Base-by-base conservation (phyloP, 92 coral and sea anemone genomes). In the Actinostola sp. region DNA sequence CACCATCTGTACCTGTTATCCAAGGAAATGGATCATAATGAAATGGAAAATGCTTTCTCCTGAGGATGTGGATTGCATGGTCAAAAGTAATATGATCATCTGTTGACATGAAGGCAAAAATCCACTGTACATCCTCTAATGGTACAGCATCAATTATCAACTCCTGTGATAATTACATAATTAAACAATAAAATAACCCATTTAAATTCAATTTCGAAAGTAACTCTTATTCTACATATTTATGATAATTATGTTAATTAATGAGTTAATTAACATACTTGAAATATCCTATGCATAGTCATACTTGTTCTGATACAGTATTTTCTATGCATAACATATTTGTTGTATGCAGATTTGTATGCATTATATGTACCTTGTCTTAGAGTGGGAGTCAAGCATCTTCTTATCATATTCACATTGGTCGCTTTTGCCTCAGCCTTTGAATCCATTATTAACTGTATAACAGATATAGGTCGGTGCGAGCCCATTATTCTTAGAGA, bases 41-140 rank as follows among this genome's bases (percentile, higher is more conserved):
- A 27, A 64, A 70, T 15, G 80, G 89, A 63, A 71, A 78, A 33
- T 76, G 71, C 36, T 44, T 81, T 75, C 86, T 64, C 46, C 81
- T 63, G 41, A 71, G 71, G 16, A 75, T 43, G 43, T 63, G 46
- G 41, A 80, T 28, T 32, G 85, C 85, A 34, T 24, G 16, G 24
- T 31, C 56, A 9, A 82, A 82, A 5, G 87, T 38, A 29, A 82
- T 41, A 27, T 49, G 39, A 7, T 70, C 21, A 15, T 56, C n/a
- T 70, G 67, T 48, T 17, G 20, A 38, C 72, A 80, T 63, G 19
- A 74, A 63, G 19, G 79, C 78, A 63, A 61, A 9, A 0, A 80
- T 61, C 86, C 86, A 86, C 12, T 4, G 35, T 7, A 80, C 71
- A 48, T 86, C 90, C 31, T 67, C 82, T 26, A 51, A 28, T 20